Base-by-base conservation (phyloP, 2,888 invertebrate species). In the Eupeodes latifasciatus region DNA sequence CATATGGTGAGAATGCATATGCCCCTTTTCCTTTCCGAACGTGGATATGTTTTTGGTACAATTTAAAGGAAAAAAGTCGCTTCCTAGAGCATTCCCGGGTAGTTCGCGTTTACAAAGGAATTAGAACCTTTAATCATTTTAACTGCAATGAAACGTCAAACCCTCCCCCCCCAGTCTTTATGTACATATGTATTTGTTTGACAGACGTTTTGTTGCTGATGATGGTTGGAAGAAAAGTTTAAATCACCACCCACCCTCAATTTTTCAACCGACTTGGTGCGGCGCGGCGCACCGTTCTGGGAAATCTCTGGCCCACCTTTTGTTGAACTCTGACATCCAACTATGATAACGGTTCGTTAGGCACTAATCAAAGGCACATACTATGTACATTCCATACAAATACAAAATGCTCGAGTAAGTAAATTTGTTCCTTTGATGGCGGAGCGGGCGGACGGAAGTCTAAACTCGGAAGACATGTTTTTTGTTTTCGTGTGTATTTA, bases 311-410 rank as follows among this genome's bases (percentile, higher is more conserved):
- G 57, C 75, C 78, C 80, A 78, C 71, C 81, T 81, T 84, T 81
- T 88, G 81, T 88, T 62, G 77, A 81, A 81, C 77, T 79, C 74
- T 81, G 69, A 85, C 77, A 81, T 85, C 75, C 75, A 75, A 81
- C 88, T 81, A 69, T 72, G 69, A 84, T 53, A 84, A 85, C 88
- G 88, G 88, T 88, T 88, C 88, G 88, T 88, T 88, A 88, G 88
- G 64, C 85, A 88, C 88, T 88, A 88, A 88, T 88, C 88, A 88
- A 88, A 88, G 77, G 88, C 74, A 75, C 57, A 81, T 69, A 69
- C 64, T 19, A 44, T 16, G 10, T 55, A 53, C 40, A 36, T 74
- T 14, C 36, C 53, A 36, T 55, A 53, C 19, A 16, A 53, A 69
- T 27, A 57, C 69, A 88, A 62, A 88, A 78, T 81, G 85, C 85